Conservation (phyloP, 2,888 invertebrate genomes). For the Tortricodes alternella region DNA sequence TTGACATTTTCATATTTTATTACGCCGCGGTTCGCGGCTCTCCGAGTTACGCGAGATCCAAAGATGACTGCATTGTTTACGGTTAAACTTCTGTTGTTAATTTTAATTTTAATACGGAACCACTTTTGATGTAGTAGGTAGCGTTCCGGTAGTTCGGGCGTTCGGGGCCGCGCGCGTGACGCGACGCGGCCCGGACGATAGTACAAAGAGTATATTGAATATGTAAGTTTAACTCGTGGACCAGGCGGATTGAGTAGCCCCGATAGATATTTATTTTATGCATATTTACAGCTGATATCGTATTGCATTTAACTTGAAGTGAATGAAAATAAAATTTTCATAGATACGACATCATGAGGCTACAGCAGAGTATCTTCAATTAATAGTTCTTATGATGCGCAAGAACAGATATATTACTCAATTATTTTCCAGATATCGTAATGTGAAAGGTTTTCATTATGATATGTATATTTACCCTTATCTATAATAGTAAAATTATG, state of each 20-base stretch:
- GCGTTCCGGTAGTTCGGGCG: conserved; percentile 27
- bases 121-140: conserved; percentile 38
- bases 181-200: conserved; percentile 45
- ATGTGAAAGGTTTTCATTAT: conserved; percentile 3
- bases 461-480: conserved; percentile 26
- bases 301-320: conserved; percentile 71
- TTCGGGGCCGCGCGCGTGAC: conserved; percentile 29
- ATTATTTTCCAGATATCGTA: too few species aligned
- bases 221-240: conserved; percentile 75
- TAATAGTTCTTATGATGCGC: conserved; percentile 7
- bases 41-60: conserved; percentile 54
- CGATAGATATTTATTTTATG: conserved; percentile 75
- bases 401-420: not conserved
- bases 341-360: conserved; percentile 52
- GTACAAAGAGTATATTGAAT: conserved; percentile 74
- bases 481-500: conserved; percentile 38
- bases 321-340: conserved; percentile 69
- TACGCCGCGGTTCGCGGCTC: conserved; percentile 36
- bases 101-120: conserved; percentile 46
- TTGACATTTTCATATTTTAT: conserved; percentile 46
- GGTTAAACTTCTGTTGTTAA: conserved; percentile 66
- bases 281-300: conserved; percentile 67
- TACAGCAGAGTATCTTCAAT: conserved; percentile 45
- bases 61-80: conserved; percentile 72
- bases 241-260: conserved; percentile 71